Percentiles rank a stretch among this genome's conserved stretches.
Evolutionary conservation across 64 coral and sea anemone genomes (phyloP).

Genomic region (Dendronephthya gigantea): DNA sequence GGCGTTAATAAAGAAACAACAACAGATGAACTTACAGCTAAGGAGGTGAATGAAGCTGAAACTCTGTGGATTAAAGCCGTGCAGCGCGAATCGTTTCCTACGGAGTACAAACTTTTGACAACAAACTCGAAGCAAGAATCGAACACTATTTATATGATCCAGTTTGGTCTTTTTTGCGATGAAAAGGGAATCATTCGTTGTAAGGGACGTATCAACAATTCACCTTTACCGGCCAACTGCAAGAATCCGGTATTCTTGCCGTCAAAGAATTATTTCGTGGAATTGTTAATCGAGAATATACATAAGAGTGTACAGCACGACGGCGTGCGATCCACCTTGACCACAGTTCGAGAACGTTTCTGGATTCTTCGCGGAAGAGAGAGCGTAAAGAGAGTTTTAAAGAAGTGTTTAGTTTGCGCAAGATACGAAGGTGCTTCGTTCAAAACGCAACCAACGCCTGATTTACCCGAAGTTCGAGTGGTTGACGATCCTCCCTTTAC

Average conservation of each 20-base stretch:
- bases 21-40: neutral
- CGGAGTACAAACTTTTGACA: neutral
- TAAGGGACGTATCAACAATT: neutral
- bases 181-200: too few species aligned
- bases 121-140: neutral
- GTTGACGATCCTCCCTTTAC: neutral
- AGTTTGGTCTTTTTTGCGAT: neutral
- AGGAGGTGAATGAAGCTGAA: neutral
- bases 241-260: neutral
- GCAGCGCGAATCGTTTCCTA: neutral
- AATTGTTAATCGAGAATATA: neutral
- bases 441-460: neutral
- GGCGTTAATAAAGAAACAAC: neutral
- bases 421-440: neutral
- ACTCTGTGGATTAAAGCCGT: neutral
- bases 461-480: neutral
- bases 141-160: neutral
- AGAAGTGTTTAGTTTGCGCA: neutral
- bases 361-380: neutral
- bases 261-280: neutral
- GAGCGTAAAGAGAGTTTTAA: neutral
- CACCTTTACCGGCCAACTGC: neutral
- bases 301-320: neutral
- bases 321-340: neutral
- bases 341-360: neutral